Percentiles rank a stretch among this genome's conserved stretches.
These are phyloP conservation scores for Flabesymbios commensalis DNA, from an alignment of 2,888 invertebrate genomes.

Conservation along the genomic window DNA sequence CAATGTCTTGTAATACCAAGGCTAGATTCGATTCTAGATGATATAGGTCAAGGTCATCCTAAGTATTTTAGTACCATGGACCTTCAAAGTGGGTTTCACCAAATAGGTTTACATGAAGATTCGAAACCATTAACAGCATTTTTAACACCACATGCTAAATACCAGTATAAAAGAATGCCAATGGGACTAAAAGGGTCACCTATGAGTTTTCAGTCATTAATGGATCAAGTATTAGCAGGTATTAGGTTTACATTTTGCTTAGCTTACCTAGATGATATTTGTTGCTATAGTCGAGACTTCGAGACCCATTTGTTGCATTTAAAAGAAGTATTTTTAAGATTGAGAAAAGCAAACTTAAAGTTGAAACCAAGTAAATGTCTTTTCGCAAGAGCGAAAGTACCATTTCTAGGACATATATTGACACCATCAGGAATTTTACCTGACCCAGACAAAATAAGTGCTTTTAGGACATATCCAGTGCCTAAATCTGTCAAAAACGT, in stretches of 20 bases:
- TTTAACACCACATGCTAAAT: neutral
- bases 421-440: neutral
- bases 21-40: neutral
- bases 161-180: neutral
- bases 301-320: neutral
- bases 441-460: neutral
- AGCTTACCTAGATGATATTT: neutral
- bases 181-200: neutral
- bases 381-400: neutral
- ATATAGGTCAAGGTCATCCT: neutral
- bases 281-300: neutral
- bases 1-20: neutral
- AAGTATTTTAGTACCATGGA: neutral
- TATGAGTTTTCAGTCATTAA: neutral
- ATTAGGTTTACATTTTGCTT: neutral
- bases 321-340: neutral
- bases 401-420: neutral
- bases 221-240: neutral
- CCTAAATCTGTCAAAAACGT: neutral
- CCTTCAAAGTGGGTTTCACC: neutral
- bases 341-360: neutral
- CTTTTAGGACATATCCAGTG: neutral
- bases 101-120: neutral
- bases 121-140: neutral
- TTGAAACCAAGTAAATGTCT: neutral